These are phyloP conservation scores for Microtus pennsylvanicus DNA, from an alignment of 2,113 vertebrate species.

Conservation along the genomic window DNA sequence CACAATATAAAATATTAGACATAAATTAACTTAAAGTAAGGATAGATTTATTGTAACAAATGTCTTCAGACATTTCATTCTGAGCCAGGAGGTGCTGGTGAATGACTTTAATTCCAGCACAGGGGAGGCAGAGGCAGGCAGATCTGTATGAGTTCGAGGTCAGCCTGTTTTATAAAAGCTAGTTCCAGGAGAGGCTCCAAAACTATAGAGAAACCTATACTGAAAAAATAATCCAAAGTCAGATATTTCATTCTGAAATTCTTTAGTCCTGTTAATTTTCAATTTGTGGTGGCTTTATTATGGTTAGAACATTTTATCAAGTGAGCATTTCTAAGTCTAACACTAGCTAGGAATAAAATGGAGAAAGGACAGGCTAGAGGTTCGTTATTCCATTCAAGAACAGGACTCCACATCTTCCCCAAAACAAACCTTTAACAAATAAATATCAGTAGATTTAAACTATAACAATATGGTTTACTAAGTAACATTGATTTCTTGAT, in stretches of 20 bases:
- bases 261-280: background rate
- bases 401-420: accelerated
- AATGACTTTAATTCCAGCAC: too few species aligned
- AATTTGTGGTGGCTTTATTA: background rate
- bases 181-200: too few species aligned
- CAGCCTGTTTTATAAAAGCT: too few species aligned
- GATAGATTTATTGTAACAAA: background rate
- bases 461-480: background rate
- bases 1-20: background rate
- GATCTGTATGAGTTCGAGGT: too few species aligned
- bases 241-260: background rate
- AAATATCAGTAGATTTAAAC: background rate
- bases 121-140: too few species aligned
- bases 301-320: background rate
- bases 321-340: background rate
- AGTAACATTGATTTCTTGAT: background rate
- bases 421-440: background rate
- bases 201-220: too few species aligned
- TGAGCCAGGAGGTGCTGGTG: too few species aligned
- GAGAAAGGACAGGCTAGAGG: background rate
- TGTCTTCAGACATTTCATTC: background rate
- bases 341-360: background rate
- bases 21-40: background rate
- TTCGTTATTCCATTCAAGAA: background rate
- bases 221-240: too few species aligned